These are phyloP conservation scores for Eugnorisma glareosa DNA, from an alignment of 2,888 invertebrate species.

Conservation along the genomic window DNA sequence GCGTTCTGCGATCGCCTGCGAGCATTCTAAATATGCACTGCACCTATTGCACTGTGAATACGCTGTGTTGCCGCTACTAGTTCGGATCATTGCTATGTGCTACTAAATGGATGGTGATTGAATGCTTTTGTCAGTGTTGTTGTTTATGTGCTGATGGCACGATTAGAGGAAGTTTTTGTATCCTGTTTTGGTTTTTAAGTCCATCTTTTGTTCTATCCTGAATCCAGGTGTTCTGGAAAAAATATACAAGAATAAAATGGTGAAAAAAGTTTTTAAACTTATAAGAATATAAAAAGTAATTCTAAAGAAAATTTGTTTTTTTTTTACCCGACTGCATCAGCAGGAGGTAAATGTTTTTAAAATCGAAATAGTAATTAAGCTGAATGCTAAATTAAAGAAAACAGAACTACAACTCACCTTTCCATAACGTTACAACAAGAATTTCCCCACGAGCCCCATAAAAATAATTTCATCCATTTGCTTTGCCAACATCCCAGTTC, in stretches of 20 bases:
- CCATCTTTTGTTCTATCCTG: neutral
- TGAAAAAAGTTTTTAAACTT: neutral
- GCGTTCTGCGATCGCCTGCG: slow-evolving; percentile 44
- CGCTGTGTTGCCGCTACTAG: slow-evolving; percentile 1
- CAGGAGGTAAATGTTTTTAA: too few species aligned
- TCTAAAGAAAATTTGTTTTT: neutral
- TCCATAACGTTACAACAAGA: neutral
- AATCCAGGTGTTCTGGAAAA: neutral
- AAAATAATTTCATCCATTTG: slow-evolving; percentile 46
- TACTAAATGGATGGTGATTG: slow-evolving; percentile 27
- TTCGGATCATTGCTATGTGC: slow-evolving; percentile 9
- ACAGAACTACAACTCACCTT: neutral
- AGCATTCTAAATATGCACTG: slow-evolving; percentile 49
- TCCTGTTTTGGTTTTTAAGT: neutral
- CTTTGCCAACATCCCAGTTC: slow-evolving; percentile 51
- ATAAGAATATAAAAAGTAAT: neutral
- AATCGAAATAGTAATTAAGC: neutral
- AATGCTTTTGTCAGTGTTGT: slow-evolving; percentile 3
- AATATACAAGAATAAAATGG: neutral
- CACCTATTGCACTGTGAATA: slow-evolving; percentile 22
- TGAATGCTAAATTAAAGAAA: neutral
- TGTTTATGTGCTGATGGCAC: neutral
- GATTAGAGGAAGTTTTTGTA: neutral
- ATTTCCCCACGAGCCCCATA: slow-evolving; percentile 19
- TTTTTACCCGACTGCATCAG: too few species aligned